Evolutionary conservation across 2,797 vertebrate genomes (phyloP).

Genomic region (Lacerta viridis): DNA sequence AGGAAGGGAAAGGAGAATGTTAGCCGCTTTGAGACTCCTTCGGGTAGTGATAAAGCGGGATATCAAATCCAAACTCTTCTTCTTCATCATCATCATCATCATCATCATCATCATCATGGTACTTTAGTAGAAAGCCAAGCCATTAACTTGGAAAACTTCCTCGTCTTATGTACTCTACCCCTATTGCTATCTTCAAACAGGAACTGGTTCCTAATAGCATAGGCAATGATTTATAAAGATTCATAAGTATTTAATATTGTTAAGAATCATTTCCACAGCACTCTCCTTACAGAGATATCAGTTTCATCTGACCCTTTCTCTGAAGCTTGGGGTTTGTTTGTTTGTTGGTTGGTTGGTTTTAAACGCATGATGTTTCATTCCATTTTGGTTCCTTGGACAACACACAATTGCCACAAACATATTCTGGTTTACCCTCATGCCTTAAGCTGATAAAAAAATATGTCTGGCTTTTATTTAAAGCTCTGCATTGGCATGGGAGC

Average conservation of each 20-base stretch:
- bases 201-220: background rate
- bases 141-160: no score
- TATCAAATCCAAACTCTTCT: no score
- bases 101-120: no score
- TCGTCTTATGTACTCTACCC: no score
- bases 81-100: no score
- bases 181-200: no score
- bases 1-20: no score
- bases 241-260: background rate
- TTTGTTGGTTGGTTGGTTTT: background rate
- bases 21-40: no score
- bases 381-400: background rate
- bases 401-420: conserved; percentile 24
- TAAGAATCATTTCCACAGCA: background rate
- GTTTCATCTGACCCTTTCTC: background rate
- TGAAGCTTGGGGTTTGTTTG: no score
- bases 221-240: background rate
- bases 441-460: conserved; percentile 47
- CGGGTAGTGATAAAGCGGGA: no score
- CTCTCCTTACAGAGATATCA: background rate
- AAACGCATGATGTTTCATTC: background rate
- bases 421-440: conserved; percentile 39
- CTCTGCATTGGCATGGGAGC: conserved; percentile 49
- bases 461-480: conserved; percentile 45
- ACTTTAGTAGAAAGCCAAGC: no score